Evolutionary conservation across 2,888 invertebrate genomes (phyloP).

Genomic region (Diaphora mendica): DNA sequence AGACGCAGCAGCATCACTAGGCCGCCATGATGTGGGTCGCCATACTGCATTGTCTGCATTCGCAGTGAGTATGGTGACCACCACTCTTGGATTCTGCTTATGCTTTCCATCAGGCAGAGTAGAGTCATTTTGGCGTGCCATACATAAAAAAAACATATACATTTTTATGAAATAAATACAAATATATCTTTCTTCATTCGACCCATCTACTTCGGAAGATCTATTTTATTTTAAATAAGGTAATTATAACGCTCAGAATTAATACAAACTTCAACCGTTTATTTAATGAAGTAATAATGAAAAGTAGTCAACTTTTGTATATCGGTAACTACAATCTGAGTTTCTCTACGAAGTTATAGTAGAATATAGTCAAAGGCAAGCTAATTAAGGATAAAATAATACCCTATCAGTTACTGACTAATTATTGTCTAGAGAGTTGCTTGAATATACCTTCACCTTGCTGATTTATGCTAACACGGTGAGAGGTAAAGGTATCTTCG

Average conservation of each 20-base stretch:
- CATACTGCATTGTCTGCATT: too few species aligned
- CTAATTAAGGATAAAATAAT: slow-evolving; percentile 1
- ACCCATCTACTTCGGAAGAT: too few species aligned
- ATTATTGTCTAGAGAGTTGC: neutral
- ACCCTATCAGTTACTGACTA: neutral
- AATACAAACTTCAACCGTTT: neutral
- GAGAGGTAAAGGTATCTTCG: neutral
- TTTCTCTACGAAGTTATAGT: neutral
- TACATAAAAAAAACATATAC: too few species aligned
- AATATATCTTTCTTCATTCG: too few species aligned
- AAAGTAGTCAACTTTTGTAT: neutral
- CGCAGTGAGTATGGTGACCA: too few species aligned
- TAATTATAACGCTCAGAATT: neutral
- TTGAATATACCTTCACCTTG: neutral
- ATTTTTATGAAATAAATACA: too few species aligned
- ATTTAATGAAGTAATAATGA: neutral
- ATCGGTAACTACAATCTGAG: neutral
- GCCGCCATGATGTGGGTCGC: too few species aligned
- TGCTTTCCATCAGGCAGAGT: too few species aligned
- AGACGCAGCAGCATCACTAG: too few species aligned
- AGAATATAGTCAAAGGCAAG: neutral
- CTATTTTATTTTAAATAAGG: too few species aligned
- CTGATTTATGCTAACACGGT: neutral
- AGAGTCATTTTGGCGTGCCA: too few species aligned
- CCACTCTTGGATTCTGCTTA: too few species aligned